A percentile compares a stretch with the other conserved stretches of the same genome.
Evolutionary conservation across 2,113 vertebrate genomes (phyloP).

Genomic region (Oplegnathus fasciatus): DNA sequence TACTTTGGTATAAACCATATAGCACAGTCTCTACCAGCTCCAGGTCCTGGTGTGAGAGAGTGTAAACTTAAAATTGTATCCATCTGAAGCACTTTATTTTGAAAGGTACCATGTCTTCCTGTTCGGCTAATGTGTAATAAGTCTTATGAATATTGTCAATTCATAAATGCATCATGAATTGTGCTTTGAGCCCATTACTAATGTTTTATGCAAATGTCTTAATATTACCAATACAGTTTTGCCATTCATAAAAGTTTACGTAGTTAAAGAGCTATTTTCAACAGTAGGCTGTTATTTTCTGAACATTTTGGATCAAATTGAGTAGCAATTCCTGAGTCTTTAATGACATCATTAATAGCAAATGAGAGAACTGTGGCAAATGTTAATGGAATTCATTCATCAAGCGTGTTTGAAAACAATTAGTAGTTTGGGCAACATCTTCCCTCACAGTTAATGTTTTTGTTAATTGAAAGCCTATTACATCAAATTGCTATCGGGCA

Average conservation of each 20-base stretch:
- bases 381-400: constrained; percentile 66
- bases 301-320: not conserved
- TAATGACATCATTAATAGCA: constrained; percentile 36
- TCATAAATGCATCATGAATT: not conserved
- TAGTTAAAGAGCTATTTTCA: constrained; percentile 6
- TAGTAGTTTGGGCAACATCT: constrained; percentile 40
- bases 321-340: constrained; percentile 13
- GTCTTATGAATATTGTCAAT: not conserved
- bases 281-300: constrained; percentile 17
- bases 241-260: not conserved
- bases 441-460: constrained; percentile 60
- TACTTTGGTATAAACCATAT: not conserved
- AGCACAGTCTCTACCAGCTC: not conserved
- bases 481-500: constrained; percentile 54
- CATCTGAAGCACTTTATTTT: not conserved
- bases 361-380: constrained; percentile 46
- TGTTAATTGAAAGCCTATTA: constrained; percentile 71
- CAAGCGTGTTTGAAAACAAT: constrained; percentile 68
- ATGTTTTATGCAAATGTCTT: constrained; percentile 12
- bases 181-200: not conserved
- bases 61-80: not conserved
- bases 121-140: not conserved
- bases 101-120: not conserved
- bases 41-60: not conserved
- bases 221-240: not conserved